These are phyloP conservation scores for Holothuria leucospilota DNA, from an alignment of 53 echinoderm and acorn worm genomes.

Conservation along the genomic window DNA sequence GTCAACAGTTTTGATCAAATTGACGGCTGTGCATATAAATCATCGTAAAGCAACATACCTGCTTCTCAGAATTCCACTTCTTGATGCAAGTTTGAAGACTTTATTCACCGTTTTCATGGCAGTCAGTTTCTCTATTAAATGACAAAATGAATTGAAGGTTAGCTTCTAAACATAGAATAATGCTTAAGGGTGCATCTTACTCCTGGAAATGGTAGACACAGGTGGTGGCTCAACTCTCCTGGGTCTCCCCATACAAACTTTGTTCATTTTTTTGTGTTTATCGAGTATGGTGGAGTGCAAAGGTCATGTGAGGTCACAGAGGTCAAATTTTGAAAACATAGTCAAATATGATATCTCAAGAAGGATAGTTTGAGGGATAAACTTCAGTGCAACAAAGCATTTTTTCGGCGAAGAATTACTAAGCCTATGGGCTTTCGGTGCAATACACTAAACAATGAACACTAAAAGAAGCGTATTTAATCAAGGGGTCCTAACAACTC, in stretches of 20 bases:
- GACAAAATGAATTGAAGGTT: slow-evolving; percentile 51
- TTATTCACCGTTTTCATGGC: slow-evolving; percentile 41
- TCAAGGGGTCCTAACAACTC: too few relatives aligned
- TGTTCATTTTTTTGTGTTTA: too few relatives aligned
- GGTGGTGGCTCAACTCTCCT: slow-evolving; percentile 71
- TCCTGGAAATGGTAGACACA: slow-evolving; percentile 37
- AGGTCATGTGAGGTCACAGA: too few relatives aligned
- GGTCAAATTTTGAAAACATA: too few relatives aligned
- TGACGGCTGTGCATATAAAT: slow-evolving; percentile 45
- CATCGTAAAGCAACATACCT: slow-evolving; percentile 58
- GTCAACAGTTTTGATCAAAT: background rate
- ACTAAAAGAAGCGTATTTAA: too few relatives aligned
- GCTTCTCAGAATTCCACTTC: slow-evolving; percentile 50
- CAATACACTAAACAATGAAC: too few relatives aligned
- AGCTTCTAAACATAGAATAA: slow-evolving; percentile 46
- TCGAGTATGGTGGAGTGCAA: too few relatives aligned
- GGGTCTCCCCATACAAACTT: slow-evolving; percentile 67
- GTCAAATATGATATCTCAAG: too few relatives aligned
- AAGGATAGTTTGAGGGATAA: too few relatives aligned
- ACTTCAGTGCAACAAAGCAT: too few relatives aligned
- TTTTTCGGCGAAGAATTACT: too few relatives aligned
- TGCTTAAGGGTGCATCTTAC: slow-evolving; percentile 36
- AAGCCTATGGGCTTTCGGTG: too few relatives aligned
- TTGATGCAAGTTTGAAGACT: slow-evolving; percentile 54
- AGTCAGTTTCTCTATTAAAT: slow-evolving; percentile 40